Evolutionary conservation across 1,140 invertebrate species (phyloP).

Genomic region (Onthophagus taurus): DNA sequence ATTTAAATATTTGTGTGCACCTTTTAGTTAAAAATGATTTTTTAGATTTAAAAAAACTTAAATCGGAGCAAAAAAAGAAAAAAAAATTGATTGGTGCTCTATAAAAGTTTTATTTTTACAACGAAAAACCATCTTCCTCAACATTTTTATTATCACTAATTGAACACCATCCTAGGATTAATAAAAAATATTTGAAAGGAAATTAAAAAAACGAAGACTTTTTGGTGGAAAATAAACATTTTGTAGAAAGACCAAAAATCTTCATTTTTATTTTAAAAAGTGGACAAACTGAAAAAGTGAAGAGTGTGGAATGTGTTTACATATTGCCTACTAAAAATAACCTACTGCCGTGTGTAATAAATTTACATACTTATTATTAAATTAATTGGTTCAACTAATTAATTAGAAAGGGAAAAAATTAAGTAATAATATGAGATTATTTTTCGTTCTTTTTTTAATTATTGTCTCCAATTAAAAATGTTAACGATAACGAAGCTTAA

Average conservation of each 20-base stretch:
- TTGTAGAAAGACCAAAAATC: constrained; percentile 11
- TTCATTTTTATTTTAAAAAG: neutral
- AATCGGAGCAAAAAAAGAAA: constrained; percentile 1
- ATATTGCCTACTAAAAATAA: constrained; percentile 16
- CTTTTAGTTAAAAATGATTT: constrained; percentile 4
- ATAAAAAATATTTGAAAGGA: constrained; percentile 1
- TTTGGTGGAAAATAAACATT: constrained; percentile 19
- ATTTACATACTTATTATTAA: no score
- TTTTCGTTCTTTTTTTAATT: no score
- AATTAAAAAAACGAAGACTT: constrained; percentile 19
- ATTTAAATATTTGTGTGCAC: no score
- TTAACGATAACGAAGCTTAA: no score
- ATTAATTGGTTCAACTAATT: no score
- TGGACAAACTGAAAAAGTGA: constrained; percentile 9
- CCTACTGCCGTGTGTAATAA: constrained; percentile 28
- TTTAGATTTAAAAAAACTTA: constrained; percentile 10
- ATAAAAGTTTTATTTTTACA: constrained; percentile 39
- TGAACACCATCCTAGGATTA: constrained; percentile 18
- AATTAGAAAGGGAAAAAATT: no score
- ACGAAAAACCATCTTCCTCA: constrained; percentile 31
- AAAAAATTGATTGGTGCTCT: constrained; percentile 27
- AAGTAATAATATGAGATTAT: no score
- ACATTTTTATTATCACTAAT: constrained; percentile 15
- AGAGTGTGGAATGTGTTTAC: constrained; percentile 9
- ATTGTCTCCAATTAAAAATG: no score